phyloP scores from a whole-genome alignment of 2,888 invertebrate species.

The Rhingia campestris region DNA sequence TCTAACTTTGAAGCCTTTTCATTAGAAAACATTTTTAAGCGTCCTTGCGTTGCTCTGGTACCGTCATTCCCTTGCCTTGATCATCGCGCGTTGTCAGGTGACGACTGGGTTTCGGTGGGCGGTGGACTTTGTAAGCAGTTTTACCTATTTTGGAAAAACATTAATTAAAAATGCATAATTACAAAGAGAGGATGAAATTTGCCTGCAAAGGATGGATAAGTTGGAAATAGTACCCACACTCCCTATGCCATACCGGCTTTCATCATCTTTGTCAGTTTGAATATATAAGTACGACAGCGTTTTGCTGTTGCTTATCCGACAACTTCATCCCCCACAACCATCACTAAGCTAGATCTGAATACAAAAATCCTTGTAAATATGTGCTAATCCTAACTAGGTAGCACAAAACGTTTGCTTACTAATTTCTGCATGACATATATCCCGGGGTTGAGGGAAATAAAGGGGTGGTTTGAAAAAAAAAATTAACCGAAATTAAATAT shows the following conservation, averaged over 20 bases:
- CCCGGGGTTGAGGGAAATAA: background rate
- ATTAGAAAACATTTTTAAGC: slow-evolving; percentile 46
- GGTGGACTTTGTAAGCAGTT: slow-evolving; percentile 16
- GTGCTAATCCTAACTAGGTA: slow-evolving; percentile 50
- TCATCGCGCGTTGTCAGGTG: background rate
- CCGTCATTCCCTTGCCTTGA: background rate
- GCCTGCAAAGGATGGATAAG: slow-evolving; percentile 67
- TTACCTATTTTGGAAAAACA: slow-evolving; percentile 51
- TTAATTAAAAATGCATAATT: slow-evolving; percentile 72
- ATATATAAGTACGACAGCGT: slow-evolving; percentile 23
- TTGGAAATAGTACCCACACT: slow-evolving; percentile 15
- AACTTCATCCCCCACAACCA: background rate
- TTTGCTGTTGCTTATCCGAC: slow-evolving; percentile 35
- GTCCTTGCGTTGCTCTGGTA: slow-evolving; percentile 18
- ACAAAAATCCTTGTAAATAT: slow-evolving; percentile 55
- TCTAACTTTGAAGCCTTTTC: slow-evolving; percentile 43
- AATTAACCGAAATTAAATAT: slow-evolving; percentile 69
- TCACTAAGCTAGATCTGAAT: slow-evolving; percentile 34
- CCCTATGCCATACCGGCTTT: slow-evolving; percentile 4
- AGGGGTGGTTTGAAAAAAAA: slow-evolving; percentile 13
- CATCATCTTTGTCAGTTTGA: slow-evolving; percentile 47
- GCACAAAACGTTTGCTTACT: slow-evolving; percentile 41
- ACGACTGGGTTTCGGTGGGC: background rate
- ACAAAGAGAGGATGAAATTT: slow-evolving; percentile 48
- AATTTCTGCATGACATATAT: slow-evolving; percentile 45